phyloP scores from a whole-genome alignment of 1,140 invertebrate species.

The Scaptomyza hsui region DNA sequence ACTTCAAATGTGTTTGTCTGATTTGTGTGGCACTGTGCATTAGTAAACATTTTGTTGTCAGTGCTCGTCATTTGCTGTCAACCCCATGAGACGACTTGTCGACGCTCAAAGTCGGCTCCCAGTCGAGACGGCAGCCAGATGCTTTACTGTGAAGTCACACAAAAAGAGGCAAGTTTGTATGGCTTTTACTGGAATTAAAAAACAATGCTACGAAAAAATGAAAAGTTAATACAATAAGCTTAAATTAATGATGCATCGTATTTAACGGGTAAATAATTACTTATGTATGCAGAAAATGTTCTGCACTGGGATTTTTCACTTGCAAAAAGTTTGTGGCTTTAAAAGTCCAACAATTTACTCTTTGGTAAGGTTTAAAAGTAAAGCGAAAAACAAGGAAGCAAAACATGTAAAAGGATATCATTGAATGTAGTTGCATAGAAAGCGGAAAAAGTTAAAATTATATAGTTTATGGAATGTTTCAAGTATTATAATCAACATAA shows the following conservation, averaged over 20 bases:
- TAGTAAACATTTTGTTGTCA: conserved; percentile 78
- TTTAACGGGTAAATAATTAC: conserved; percentile 25
- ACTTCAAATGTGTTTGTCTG: conserved; percentile 28
- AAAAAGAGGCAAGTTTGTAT: conserved; percentile 45
- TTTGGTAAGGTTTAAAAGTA: neutral
- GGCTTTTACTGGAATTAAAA: conserved; percentile 70
- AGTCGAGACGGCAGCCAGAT: neutral
- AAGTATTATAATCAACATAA: neutral
- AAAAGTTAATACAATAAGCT: conserved; percentile 19
- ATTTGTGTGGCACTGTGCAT: conserved; percentile 47
- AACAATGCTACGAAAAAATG: conserved; percentile 13
- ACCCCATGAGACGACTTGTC: conserved; percentile 37
- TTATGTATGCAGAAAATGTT: conserved; percentile 1
- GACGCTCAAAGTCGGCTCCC: neutral
- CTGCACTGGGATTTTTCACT: neutral
- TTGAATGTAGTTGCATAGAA: neutral
- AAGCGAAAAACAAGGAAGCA: neutral
- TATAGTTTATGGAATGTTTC: neutral
- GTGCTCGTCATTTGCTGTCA: conserved; percentile 70
- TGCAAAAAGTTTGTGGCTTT: conserved; percentile 20
- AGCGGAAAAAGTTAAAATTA: neutral
- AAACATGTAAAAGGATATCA: neutral
- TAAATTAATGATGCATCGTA: conserved; percentile 31
- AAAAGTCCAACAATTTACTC: conserved; percentile 6
- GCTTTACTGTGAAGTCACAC: conserved; percentile 31